Evolutionary conservation across 2,113 vertebrate genomes (phyloP), one percentile per base, ranked within the genome.

Genomic region (Strigops habroptila): DNA sequence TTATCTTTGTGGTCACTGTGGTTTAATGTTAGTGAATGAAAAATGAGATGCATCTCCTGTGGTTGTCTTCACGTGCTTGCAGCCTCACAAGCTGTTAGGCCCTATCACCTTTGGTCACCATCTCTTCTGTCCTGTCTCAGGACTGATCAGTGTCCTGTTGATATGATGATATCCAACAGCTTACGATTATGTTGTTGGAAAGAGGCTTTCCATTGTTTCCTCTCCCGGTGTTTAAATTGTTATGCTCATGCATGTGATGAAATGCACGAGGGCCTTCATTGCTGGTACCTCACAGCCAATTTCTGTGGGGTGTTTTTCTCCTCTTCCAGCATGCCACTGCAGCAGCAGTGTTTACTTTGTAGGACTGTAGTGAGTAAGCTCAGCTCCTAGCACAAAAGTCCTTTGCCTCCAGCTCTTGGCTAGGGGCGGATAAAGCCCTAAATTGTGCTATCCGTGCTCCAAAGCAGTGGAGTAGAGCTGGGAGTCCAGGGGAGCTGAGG

Each of bases 1-100:
- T 95, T 96, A 75, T 95, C 83, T 81, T 64, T 74, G 88, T 92
- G 95, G 95, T 80, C 83, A 44, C 60, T 62, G 80, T 62, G 81
- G 70, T 92, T 95, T 93, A 79, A 52, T 49, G 49, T 87, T 75
- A 91, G 86, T 74, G 74, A 82, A 6, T 94, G 91, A 93, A 93
- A 92, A 94, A 80, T 67, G 75, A 94, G 70, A 94, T 35, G 41
- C 12, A 60, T 62, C 57, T 93, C 77, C 48, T 67, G 52, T 24
- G 88, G 46, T 49, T 74, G 19, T 79, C 62, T 69, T 71, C 12
- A 7, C 0, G 15, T 80, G 35, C 70, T 85, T 1, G 0, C 46
- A 81, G 60, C 35, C 70, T 52, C 48, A 77, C 77, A 83, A 74
- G 81, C 51, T 19, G 6, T 78, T 92, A 77, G 48, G n/a, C 5